phyloP scores from a whole-genome alignment of 2,888 invertebrate species.

The Neoitamus cyanurus region DNA sequence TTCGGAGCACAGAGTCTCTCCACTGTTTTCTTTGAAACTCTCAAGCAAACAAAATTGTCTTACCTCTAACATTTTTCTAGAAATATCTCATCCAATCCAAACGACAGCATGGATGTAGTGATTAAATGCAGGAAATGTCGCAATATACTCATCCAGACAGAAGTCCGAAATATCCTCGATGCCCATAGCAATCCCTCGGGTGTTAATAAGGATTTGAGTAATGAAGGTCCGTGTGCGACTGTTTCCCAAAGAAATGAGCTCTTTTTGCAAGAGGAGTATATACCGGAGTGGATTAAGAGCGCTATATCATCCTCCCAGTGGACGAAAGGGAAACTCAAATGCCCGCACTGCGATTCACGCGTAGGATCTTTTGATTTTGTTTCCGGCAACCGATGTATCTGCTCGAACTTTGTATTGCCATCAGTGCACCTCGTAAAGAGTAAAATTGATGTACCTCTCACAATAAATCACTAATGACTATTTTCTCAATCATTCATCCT shows the following conservation, averaged over 20 bases:
- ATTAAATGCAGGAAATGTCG: constrained; percentile 69
- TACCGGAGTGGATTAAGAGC: constrained; percentile 70
- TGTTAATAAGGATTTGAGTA: constrained; percentile 56
- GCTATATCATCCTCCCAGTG: constrained; percentile 71
- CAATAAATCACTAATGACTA: constrained; percentile 25
- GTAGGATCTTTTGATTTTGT: constrained; percentile 77
- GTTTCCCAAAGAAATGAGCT: constrained; percentile 58
- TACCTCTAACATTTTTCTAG: neutral
- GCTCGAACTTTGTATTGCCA: constrained; percentile 69
- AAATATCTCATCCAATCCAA: neutral
- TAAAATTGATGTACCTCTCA: constrained; percentile 69
- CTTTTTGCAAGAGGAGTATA: constrained; percentile 70
- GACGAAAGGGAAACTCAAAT: constrained; percentile 76
- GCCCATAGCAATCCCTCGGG: constrained; percentile 57
- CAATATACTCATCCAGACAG: constrained; percentile 61
- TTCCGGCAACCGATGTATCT: constrained; percentile 73
- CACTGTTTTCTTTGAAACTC: neutral
- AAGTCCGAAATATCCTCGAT: constrained; percentile 55
- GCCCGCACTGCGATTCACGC: constrained; percentile 71
- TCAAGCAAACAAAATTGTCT: neutral
- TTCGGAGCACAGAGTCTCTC: neutral
- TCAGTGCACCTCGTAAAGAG: constrained; percentile 73
- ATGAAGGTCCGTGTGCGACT: constrained; percentile 57
- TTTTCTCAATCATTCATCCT: neutral
- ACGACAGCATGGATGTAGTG: neutral